Conservation (phyloP, 2,797 vertebrate genomes). For the Enteromius trimaculatus region DNA sequence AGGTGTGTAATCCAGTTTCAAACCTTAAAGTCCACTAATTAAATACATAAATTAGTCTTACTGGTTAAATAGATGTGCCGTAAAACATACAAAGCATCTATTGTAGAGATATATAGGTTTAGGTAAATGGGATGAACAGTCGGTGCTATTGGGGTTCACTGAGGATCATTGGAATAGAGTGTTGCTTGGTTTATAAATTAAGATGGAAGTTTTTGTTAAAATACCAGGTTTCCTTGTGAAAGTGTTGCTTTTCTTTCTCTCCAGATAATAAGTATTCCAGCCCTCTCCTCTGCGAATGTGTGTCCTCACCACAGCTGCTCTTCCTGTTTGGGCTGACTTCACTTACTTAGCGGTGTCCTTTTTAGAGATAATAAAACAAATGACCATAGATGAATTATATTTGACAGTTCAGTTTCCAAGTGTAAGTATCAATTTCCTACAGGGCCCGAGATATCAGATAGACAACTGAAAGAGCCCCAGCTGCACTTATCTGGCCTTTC, state of each 20-base stretch:
- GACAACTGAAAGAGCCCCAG: slow-evolving; percentile 58
- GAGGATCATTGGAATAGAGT: slow-evolving; percentile 18
- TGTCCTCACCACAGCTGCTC: slow-evolving; percentile 39
- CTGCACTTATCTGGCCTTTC: slow-evolving; percentile 58
- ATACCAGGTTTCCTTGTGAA: slow-evolving; percentile 18
- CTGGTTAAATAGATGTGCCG: background rate
- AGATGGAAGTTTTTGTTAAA: slow-evolving; percentile 7
- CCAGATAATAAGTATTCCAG: slow-evolving; percentile 47
- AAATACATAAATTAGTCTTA: background rate
- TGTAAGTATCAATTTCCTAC: slow-evolving; percentile 66
- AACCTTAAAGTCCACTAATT: background rate
- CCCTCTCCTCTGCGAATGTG: slow-evolving; percentile 14
- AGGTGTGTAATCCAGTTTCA: background rate
- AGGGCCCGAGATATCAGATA: slow-evolving; percentile 57
- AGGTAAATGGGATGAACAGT: slow-evolving; percentile 29
- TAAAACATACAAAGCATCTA: slow-evolving; percentile 27
- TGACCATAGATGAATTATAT: slow-evolving; percentile 62
- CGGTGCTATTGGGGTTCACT: background rate
- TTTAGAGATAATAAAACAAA: slow-evolving; percentile 64
- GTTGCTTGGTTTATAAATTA: slow-evolving; percentile 35
- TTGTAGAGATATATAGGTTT: slow-evolving; percentile 20
- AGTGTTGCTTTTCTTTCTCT: slow-evolving; percentile 25
- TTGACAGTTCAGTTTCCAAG: slow-evolving; percentile 65
- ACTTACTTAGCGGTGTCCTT: slow-evolving; percentile 61
- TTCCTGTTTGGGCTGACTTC: slow-evolving; percentile 53